Conservation (phyloP, 2,888 invertebrate genomes). For the Limnephilus lunatus region DNA sequence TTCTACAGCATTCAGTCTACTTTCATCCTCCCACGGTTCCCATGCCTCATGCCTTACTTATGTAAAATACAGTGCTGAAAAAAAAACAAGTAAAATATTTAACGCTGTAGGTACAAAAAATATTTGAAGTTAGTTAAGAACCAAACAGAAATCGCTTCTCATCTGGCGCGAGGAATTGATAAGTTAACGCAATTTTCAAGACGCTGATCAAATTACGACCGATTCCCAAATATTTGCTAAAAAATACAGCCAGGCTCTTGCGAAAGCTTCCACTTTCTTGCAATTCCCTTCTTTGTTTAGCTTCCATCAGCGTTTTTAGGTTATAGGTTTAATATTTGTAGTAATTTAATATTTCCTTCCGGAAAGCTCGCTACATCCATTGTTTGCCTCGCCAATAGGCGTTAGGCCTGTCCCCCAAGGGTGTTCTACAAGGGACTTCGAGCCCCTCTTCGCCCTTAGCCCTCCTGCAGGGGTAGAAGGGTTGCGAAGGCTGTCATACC, state of each 20-base stretch:
- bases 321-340: neutral
- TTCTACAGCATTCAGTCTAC: too few relatives aligned
- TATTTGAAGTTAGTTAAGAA: too few relatives aligned
- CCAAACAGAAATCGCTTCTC: neutral
- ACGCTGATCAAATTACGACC: neutral
- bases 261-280: neutral
- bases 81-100: too few relatives aligned
- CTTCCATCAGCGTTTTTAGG: neutral
- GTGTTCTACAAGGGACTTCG: conserved; percentile 20
- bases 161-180: neutral
- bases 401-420: neutral
- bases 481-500: neutral
- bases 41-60: too few relatives aligned
- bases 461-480: conserved; percentile 9
- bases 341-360: conserved; percentile 5
- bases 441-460: conserved; percentile 22
- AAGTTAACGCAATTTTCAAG: neutral
- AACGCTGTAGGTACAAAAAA: neutral
- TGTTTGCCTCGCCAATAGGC: conserved; percentile 22
- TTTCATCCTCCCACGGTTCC: too few relatives aligned
- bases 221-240: neutral
- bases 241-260: neutral
- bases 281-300: neutral
- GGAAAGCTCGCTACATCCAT: conserved; percentile 8
- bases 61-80: too few relatives aligned